phyloP scores from a whole-genome alignment of 2,888 invertebrate species.

The Antheraea yamamai region DNA sequence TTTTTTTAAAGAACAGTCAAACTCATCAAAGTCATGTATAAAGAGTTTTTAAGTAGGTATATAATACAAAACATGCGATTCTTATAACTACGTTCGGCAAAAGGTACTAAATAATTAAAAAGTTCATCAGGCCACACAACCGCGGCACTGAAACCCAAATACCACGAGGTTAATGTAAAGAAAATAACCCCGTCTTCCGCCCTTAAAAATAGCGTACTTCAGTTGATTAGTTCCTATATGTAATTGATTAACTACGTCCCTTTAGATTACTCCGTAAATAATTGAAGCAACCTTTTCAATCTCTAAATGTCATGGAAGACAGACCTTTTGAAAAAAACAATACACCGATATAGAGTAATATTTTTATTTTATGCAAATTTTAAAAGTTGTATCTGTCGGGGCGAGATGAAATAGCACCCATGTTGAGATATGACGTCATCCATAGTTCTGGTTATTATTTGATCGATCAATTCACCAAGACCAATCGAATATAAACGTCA shows the following conservation, averaged over 20 bases:
- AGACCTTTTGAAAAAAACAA: no score
- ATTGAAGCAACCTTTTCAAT: background rate
- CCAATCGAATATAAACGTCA: no score
- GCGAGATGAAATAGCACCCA: no score
- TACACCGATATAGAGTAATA: no score
- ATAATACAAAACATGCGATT: background rate
- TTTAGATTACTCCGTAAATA: slow-evolving; percentile 3
- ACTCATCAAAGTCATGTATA: no score
- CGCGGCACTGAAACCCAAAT: slow-evolving; percentile 5
- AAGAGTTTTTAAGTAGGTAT: no score
- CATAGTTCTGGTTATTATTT: no score
- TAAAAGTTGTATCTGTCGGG: no score
- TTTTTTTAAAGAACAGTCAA: no score
- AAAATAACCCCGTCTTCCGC: slow-evolving; percentile 12
- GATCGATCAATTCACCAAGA: no score
- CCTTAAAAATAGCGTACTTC: background rate
- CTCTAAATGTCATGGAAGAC: background rate
- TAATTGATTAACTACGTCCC: slow-evolving; percentile 9
- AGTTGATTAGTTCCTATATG: slow-evolving; percentile 12
- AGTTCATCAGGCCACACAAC: slow-evolving; percentile 15
- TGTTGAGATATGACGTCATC: no score
- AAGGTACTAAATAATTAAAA: slow-evolving; percentile 12
- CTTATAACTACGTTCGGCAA: background rate
- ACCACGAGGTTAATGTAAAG: slow-evolving; percentile 21
- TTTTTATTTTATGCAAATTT: background rate